These are phyloP conservation scores for Spatulosminthurus flaviceps DNA, from an alignment of 2,888 invertebrate genomes.

Conservation along the genomic window DNA sequence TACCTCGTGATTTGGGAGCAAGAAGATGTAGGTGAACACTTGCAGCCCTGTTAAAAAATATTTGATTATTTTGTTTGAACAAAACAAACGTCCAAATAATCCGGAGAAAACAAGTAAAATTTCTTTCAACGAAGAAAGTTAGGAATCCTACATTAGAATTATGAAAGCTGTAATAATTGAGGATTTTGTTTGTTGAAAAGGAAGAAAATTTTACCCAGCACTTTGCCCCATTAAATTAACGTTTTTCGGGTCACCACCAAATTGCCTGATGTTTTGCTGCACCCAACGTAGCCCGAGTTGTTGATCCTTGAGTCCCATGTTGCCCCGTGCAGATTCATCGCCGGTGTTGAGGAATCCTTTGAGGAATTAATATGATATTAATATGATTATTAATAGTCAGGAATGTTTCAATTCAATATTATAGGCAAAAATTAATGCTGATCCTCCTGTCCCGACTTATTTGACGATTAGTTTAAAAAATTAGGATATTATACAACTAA, in stretches of 20 bases:
- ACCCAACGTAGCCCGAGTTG: constrained; percentile 3
- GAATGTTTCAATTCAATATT: too few species aligned
- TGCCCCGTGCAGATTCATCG: not conserved
- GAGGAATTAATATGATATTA: too few species aligned
- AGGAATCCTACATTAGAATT: not conserved
- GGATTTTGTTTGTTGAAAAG: not conserved
- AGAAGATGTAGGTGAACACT: constrained; percentile 6
- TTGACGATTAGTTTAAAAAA: not conserved
- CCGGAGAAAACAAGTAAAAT: not conserved
- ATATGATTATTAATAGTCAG: too few species aligned
- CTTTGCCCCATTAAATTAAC: constrained; percentile 10
- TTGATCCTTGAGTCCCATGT: constrained; percentile 25
- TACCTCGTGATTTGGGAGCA: not conserved
- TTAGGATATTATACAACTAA: not conserved
- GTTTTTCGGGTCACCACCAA: not conserved
- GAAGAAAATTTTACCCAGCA: not conserved
- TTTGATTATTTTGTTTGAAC: not conserved
- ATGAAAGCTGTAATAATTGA: not conserved
- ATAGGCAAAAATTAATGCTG: too few species aligned
- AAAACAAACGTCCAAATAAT: not conserved
- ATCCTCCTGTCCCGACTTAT: too few species aligned
- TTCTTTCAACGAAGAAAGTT: not conserved
- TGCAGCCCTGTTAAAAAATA: not conserved
- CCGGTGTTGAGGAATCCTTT: constrained; percentile 23
- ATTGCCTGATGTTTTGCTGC: not conserved